phyloP scores from a whole-genome alignment of 2,113 vertebrate species.

The Manacus vitellinus region DNA sequence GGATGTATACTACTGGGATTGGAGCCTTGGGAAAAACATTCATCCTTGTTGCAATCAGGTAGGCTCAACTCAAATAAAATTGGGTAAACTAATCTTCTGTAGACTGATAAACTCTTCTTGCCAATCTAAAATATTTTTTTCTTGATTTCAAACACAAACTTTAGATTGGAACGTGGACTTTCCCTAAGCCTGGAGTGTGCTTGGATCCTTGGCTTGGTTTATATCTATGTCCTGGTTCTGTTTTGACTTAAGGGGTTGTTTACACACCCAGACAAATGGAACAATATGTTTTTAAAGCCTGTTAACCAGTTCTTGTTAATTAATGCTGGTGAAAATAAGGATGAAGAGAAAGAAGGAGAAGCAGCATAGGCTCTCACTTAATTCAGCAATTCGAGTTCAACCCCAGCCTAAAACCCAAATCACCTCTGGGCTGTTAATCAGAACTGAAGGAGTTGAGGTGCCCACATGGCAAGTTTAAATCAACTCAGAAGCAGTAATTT shows the following conservation, averaged over 20 bases:
- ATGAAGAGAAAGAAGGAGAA: neutral
- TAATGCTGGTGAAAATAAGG: neutral
- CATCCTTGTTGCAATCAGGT: neutral
- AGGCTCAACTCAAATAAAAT: neutral
- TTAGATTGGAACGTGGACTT: neutral
- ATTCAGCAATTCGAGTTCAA: neutral
- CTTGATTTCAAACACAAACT: neutral
- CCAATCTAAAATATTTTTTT: neutral
- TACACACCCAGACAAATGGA: neutral
- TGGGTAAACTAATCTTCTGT: neutral
- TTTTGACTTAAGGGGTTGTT: neutral
- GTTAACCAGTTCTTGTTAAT: neutral
- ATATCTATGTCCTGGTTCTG: neutral
- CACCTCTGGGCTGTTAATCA: neutral
- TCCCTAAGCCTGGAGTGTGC: neutral
- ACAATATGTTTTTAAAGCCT: neutral
- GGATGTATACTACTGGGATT: neutral
- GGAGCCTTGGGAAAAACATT: neutral
- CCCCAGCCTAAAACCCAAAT: neutral
- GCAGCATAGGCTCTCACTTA: neutral
- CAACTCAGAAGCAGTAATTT: neutral
- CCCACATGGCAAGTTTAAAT: neutral
- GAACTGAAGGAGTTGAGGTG: neutral
- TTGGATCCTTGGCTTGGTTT: neutral
- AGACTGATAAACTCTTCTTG: neutral